A percentile compares a stretch with the other conserved stretches of the same genome.
Evolutionary conservation across 2,797 vertebrate species (phyloP).

Genomic region (Decapterus maruadsi): DNA sequence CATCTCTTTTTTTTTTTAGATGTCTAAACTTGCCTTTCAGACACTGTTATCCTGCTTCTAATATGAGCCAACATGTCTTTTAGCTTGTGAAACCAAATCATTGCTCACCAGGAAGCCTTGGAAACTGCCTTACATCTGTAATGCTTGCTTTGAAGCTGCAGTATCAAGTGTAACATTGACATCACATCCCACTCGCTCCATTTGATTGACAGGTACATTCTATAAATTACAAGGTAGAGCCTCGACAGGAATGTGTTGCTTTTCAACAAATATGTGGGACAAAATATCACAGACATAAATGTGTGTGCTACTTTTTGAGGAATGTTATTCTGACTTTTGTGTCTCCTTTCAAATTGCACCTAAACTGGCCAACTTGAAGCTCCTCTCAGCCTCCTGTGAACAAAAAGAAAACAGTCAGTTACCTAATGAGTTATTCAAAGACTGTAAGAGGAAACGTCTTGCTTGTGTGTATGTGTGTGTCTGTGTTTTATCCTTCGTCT

Average conservation of each 20-base stretch:
- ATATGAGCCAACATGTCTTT: background rate
- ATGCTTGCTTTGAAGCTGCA: background rate
- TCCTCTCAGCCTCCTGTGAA: background rate
- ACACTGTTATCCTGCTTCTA: too few species aligned
- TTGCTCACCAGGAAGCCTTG: background rate
- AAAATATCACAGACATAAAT: background rate
- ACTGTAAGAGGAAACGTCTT: slow-evolving; percentile 16
- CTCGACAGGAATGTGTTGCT: background rate
- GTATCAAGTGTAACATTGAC: background rate
- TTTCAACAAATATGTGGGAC: background rate
- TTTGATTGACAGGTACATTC: background rate
- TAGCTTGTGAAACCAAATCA: background rate
- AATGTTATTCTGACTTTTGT: background rate
- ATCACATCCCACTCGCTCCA: background rate
- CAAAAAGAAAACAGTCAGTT: background rate
- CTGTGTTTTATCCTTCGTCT: slow-evolving; percentile 18
- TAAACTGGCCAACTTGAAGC: background rate
- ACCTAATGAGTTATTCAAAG: background rate
- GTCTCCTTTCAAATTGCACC: background rate
- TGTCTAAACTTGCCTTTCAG: too few species aligned
- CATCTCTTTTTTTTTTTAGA: too few species aligned
- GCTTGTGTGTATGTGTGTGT: background rate
- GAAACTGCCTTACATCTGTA: background rate
- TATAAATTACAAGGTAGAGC: background rate
- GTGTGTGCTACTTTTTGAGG: background rate